Conservation (phyloP, 2,888 invertebrate genomes). For the Pandemis corylana region DNA sequence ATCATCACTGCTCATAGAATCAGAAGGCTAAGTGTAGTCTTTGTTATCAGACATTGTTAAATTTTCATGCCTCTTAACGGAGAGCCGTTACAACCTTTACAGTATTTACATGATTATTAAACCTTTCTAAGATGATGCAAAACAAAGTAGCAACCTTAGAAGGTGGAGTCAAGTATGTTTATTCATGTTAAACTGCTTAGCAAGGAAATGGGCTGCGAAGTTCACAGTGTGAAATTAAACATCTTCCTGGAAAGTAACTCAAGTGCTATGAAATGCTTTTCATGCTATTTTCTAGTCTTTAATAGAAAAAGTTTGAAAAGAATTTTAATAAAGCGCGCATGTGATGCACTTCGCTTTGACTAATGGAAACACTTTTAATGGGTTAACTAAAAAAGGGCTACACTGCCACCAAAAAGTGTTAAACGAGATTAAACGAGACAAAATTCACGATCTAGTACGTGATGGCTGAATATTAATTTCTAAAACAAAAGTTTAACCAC, state of each 20-base stretch:
- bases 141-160: not conserved
- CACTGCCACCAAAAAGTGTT: not conserved
- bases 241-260: not conserved
- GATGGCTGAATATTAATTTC: not conserved
- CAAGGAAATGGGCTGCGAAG: constrained; percentile 5
- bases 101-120: not conserved
- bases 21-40: not conserved
- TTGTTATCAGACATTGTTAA: not conserved
- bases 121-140: too few species aligned
- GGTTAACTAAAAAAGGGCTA: not conserved
- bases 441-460: not conserved
- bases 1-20: not conserved
- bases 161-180: constrained; percentile 7
- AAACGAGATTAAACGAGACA: not conserved
- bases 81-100: not conserved
- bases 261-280: constrained; percentile 9
- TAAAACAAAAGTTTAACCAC: too few species aligned
- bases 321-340: constrained; percentile 11
- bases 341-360: constrained; percentile 1
- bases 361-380: not conserved
- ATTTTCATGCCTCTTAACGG: too few species aligned
- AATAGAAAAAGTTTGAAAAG: constrained; percentile 9
- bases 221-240: not conserved
- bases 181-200: constrained; percentile 28
- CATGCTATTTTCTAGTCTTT: constrained; percentile 8